Evolutionary conservation across 2,113 vertebrate species (phyloP), one percentile per base, ranked within the genome.

Genomic region (Datnioides undecimradiatus): DNA sequence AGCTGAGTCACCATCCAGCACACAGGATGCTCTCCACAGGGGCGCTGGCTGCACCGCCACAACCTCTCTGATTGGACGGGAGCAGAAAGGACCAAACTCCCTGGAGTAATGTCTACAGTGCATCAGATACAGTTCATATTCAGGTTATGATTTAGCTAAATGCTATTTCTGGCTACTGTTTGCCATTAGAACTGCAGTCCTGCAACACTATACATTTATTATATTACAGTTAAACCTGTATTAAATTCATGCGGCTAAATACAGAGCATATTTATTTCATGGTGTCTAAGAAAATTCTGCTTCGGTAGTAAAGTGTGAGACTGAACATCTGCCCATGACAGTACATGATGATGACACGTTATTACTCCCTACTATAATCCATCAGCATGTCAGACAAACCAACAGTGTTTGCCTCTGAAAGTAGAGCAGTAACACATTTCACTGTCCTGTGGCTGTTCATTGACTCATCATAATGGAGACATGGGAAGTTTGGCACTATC

Each of bases 1-100:
- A 65, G 91, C 91, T 89, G 91, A 91, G 83, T 93, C 92, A 93
- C 73, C 84, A 54, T 63, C 48, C 43, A 45, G 51, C 17, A 17
- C 55, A 12, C 38, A 79, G 80, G 73, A 73, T 63, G 80, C 86
- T 86, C 73, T 70, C 55, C 34, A 77, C 66, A 70, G 84, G 84
- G 85, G 77, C 75, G 87, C 84, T 80, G 86, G 65, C 89, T 81
- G 72, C 84, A 40, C 48, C 48, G 29, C 9, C 57, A 23, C 74
- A 27, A 67, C 62, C 67, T 3, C 60, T 85, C 87, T 79, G 88
- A 90, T 82, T 88, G 87, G 88, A 84, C 23, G 10, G 38, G 16
- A 76, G 41, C 72, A 65, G 48, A 48, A 79, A 57, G 55, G n/a
- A 59, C 45, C 41, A 31, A 43, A 73, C 27, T 70, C 75, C 34